Evolutionary conservation across 2,888 invertebrate species (phyloP).

Genomic region (Didymodactylos carnosus): DNA sequence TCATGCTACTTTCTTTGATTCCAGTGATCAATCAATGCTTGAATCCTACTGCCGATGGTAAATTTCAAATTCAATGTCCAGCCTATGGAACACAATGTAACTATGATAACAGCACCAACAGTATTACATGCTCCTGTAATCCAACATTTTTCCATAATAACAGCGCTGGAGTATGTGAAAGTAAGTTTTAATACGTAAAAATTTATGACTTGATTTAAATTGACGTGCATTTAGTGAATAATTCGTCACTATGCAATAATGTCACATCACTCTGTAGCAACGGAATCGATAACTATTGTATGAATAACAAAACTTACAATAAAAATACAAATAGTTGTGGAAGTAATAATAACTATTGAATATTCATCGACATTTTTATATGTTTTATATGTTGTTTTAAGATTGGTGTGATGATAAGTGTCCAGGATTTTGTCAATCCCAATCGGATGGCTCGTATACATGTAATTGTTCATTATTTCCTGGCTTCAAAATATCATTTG

Average conservation of each 20-base stretch:
- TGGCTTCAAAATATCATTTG: background rate
- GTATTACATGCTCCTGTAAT: background rate
- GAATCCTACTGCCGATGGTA: background rate
- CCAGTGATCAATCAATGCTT: background rate
- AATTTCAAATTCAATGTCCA: background rate
- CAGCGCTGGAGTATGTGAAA: background rate
- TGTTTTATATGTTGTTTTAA: background rate
- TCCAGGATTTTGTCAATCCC: background rate
- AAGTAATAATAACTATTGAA: background rate
- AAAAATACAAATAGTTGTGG: background rate
- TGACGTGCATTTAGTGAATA: background rate
- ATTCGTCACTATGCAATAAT: background rate
- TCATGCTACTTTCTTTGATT: background rate
- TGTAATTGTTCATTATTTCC: background rate
- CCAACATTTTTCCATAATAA: too few species aligned
- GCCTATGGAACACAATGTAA: too few species aligned
- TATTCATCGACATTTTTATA: background rate
- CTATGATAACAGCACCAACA: background rate
- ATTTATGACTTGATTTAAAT: background rate
- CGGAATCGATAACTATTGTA: background rate
- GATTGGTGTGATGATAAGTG: background rate
- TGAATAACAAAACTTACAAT: background rate
- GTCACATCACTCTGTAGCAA: background rate
- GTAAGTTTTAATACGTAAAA: background rate
- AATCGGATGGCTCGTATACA: background rate